phyloP scores from a whole-genome alignment of 2,113 vertebrate species.

The Gallinago paraguaiae region DNA sequence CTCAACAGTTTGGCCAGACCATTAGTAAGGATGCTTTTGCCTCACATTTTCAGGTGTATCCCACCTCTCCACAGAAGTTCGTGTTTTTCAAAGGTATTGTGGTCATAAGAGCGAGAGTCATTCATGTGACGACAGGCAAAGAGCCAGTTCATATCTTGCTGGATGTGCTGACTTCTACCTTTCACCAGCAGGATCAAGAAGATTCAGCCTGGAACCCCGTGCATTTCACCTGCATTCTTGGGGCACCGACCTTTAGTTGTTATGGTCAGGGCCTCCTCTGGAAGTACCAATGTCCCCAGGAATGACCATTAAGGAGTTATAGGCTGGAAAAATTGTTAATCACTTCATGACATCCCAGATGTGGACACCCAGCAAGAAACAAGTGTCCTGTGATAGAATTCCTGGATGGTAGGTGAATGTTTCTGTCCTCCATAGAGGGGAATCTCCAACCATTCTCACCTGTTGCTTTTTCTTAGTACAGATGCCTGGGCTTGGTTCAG shows the following conservation, averaged over 20 bases:
- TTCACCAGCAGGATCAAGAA: neutral
- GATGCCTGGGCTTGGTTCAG: neutral
- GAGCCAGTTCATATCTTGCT: neutral
- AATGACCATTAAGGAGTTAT: neutral
- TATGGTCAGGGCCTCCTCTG: neutral
- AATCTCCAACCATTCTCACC: neutral
- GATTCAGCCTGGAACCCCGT: neutral
- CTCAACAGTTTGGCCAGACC: neutral
- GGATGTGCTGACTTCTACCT: neutral
- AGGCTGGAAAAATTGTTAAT: neutral
- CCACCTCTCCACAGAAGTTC: neutral
- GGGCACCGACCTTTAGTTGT: neutral
- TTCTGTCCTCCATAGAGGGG: neutral
- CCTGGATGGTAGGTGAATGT: neutral
- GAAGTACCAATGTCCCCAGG: neutral
- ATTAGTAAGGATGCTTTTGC: neutral
- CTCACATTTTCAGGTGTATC: neutral
- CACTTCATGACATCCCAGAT: neutral
- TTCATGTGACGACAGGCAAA: neutral
- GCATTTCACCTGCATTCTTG: neutral
- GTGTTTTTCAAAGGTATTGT: neutral
- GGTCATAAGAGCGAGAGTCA: neutral
- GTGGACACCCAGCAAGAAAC: neutral
- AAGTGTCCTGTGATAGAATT: fast-evolving
- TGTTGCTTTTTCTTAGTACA: neutral